phyloP scores from a whole-genome alignment of 2,888 invertebrate species.

The Chloroclystis v-ata region DNA sequence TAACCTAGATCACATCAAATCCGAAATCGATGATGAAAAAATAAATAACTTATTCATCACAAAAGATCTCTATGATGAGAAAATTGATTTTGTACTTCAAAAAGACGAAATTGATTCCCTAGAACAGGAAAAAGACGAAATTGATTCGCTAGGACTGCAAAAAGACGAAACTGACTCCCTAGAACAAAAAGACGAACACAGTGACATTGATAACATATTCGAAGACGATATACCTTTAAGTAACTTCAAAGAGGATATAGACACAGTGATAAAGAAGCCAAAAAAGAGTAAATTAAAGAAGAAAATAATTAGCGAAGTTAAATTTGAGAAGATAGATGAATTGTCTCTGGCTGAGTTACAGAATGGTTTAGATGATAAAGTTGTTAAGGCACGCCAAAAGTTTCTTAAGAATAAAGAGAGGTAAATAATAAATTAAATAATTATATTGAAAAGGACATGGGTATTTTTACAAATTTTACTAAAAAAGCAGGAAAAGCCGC shows the following conservation, averaged over 20 bases:
- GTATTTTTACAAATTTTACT: too few species aligned
- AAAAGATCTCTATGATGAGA: slow-evolving; percentile 3
- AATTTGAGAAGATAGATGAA: slow-evolving; percentile 15
- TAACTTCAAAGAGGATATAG: slow-evolving; percentile 11
- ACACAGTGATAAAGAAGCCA: background rate
- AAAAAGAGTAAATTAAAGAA: slow-evolving; percentile 1
- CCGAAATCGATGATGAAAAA: background rate
- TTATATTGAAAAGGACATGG: too few species aligned
- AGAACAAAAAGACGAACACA: background rate
- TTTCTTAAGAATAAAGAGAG: slow-evolving; percentile 17
- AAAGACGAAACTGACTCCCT: slow-evolving; percentile 7
- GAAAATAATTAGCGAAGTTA: background rate
- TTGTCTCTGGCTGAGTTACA: slow-evolving; percentile 10
- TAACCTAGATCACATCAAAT: slow-evolving; percentile 1
- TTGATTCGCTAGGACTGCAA: slow-evolving; percentile 5
- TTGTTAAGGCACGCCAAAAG: slow-evolving; percentile 12
- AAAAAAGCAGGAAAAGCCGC: too few species aligned
- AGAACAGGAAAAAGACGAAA: background rate
- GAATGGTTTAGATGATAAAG: slow-evolving; percentile 7
- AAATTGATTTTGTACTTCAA: background rate
- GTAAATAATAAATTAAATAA: too few species aligned
- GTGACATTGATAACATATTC: background rate
- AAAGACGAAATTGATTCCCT: slow-evolving; percentile 4
- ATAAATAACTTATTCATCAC: too few species aligned
- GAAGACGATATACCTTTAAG: slow-evolving; percentile 14